Evolutionary conservation across 2,888 invertebrate genomes (phyloP).

Genomic region (Pyrrhia umbra): DNA sequence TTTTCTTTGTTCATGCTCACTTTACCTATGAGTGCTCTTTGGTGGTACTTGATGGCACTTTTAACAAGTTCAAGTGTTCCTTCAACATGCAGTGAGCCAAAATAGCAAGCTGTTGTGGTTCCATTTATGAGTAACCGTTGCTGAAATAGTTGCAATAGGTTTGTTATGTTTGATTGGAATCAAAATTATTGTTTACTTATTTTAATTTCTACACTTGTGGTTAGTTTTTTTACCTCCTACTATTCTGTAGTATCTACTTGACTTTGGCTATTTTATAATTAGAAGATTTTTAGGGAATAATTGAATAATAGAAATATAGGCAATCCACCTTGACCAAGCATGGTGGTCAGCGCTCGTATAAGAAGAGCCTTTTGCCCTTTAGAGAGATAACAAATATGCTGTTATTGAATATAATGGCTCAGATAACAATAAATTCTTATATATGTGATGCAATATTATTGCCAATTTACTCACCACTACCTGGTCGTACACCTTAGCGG

Average conservation of each 20-base stretch:
- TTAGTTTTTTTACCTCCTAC: neutral
- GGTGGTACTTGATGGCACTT: constrained; percentile 91
- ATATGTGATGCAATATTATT: constrained; percentile 11
- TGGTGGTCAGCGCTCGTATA: no score
- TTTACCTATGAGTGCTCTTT: constrained; percentile 96
- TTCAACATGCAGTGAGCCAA: constrained; percentile 94
- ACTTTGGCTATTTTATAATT: neutral
- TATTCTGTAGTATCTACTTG: neutral
- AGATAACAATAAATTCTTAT: neutral
- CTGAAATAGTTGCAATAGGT: constrained; percentile 80
- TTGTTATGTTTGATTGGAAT: no score
- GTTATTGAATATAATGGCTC: neutral
- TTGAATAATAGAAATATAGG: neutral
- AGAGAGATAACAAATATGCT: neutral
- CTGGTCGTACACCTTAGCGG: constrained; percentile 92
- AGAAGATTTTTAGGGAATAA: no score
- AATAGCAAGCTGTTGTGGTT: constrained; percentile 97
- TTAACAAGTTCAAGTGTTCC: constrained; percentile 93
- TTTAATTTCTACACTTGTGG: neutral
- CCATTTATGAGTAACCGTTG: constrained; percentile 93
- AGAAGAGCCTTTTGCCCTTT: neutral
- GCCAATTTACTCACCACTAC: constrained; percentile 93
- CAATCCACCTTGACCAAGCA: no score
- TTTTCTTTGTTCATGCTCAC: constrained; percentile 94
- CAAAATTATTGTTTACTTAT: no score